Percentiles rank a stretch among this genome's conserved stretches.
Conservation (phyloP, 2,113 vertebrate genomes). For the Miniopterus natalensis region DNA sequence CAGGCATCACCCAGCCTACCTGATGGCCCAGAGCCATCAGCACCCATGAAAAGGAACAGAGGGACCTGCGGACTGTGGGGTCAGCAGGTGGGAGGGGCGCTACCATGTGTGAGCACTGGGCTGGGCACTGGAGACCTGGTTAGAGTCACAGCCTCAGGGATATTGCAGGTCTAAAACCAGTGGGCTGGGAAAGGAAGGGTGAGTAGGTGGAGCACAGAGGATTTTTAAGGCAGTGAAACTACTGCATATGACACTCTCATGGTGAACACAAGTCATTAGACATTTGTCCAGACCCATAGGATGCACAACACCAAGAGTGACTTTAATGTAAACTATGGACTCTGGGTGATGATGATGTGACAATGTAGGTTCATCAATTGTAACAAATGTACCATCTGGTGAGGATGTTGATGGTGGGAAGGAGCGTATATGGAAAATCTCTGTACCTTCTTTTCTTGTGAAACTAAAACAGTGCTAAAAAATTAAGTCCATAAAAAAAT, state of each 20-base stretch:
- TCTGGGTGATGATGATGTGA: neutral
- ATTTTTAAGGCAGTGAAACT: neutral
- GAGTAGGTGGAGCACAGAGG: neutral
- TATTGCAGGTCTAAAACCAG: neutral
- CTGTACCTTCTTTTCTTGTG: neutral
- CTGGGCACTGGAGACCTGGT: neutral
- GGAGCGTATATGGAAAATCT: too few species aligned
- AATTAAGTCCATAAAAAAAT: neutral
- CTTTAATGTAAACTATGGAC: neutral
- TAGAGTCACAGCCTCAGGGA: neutral
- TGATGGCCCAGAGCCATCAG: neutral
- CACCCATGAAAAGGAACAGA: accelerated
- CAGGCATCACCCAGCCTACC: too few species aligned
- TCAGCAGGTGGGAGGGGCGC: neutral
- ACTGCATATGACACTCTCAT: accelerated
- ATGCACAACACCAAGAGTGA: too few species aligned
- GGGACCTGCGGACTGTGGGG: too few species aligned
- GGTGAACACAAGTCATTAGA: neutral
- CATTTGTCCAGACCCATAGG: neutral
- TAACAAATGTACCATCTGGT: neutral
- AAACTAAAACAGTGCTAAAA: neutral
- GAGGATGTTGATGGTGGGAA: neutral
- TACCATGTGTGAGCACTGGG: neutral
- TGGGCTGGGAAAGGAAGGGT: neutral
- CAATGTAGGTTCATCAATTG: neutral